phyloP scores from a whole-genome alignment of 2,888 invertebrate species.

The Tetragnatha montana region DNA sequence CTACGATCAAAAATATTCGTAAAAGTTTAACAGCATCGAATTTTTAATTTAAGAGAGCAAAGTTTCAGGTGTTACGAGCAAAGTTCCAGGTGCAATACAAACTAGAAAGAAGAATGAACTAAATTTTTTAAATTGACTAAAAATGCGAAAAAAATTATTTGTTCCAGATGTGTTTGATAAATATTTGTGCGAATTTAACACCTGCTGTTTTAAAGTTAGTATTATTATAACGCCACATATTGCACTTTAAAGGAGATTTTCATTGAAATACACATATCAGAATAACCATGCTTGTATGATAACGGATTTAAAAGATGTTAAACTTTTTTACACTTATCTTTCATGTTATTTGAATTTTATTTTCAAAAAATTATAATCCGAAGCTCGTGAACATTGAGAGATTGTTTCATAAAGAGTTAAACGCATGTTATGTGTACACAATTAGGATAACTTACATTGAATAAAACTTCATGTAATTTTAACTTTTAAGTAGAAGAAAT shows the following conservation, averaged over 20 bases:
- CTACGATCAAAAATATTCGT: too few relatives aligned
- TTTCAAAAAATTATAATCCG: neutral
- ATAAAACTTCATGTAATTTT: neutral
- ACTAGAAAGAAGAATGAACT: too few relatives aligned
- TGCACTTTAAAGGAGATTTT: neutral
- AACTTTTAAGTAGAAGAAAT: neutral
- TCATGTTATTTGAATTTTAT: too few relatives aligned
- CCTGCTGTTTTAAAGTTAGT: too few relatives aligned
- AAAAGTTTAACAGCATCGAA: neutral
- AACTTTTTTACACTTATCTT: too few relatives aligned
- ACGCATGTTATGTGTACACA: neutral
- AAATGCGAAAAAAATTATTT: too few relatives aligned
- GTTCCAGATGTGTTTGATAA: too few relatives aligned
- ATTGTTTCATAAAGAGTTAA: neutral
- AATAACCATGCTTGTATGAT: neutral
- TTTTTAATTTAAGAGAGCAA: constrained; percentile 24
- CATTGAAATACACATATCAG: constrained; percentile 33
- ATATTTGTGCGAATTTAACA: too few relatives aligned
- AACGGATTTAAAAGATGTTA: too few relatives aligned
- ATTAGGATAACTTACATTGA: neutral
- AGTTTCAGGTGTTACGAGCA: constrained; percentile 58
- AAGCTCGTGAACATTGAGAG: neutral
- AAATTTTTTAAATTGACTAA: too few relatives aligned
- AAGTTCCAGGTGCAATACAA: constrained; percentile 44
- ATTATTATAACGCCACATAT: neutral